Base-by-base conservation (phyloP, 2,888 invertebrate genomes). In the Agapostemon virescens region DNA sequence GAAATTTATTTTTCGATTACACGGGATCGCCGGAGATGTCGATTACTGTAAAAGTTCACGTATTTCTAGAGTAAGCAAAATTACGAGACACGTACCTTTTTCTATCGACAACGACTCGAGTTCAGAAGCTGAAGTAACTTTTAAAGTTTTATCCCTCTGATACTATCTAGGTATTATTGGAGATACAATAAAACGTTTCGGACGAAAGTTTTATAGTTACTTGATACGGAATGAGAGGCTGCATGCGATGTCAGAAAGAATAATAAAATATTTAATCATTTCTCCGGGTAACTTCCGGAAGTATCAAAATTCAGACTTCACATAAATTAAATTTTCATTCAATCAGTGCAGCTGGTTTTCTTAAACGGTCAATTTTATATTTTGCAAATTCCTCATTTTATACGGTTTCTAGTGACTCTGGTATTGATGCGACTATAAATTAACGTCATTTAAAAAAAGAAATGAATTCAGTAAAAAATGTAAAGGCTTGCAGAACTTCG, bases 31-130 rank as follows among this genome's bases (percentile, higher is more conserved):
- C 17, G 11, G 30, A n/a, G 36, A 67, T 13, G 30, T 42, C 74
- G 74, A 45, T 74, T 74, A 33, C 42, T 61, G 40, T 17, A 13
- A 58, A 68, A 68, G 26, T 68, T 74, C 33, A 20, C 13, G 9
- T 40, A 23, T 33, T 61, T 45, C 58, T 13, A n/a, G 6, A 4
- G 13, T 23, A 58, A 58, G 67, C 55, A 68, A 74, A 74, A 68
- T 74, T 58, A 68, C 58, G 74, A 67, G 66, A 74, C 67, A 58
- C 36, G 58, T 61, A 58, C 33, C 40, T 55, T 42, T 74, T 58
- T 58, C 55, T 68, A 74, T 67, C 42, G 26, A 45, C 42, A 42
- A 68, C 40, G 67, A 66, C 55, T 55, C 30, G 20, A 58, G 42
- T 58, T 68, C 42, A 33, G 23, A 17, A n/a, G 42, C 33, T 23